A percentile compares a stretch with the other conserved stretches of the same genome.
These are phyloP conservation scores for Platyscapa corneri DNA, from an alignment of 1,140 invertebrate genomes.

Conservation along the genomic window DNA sequence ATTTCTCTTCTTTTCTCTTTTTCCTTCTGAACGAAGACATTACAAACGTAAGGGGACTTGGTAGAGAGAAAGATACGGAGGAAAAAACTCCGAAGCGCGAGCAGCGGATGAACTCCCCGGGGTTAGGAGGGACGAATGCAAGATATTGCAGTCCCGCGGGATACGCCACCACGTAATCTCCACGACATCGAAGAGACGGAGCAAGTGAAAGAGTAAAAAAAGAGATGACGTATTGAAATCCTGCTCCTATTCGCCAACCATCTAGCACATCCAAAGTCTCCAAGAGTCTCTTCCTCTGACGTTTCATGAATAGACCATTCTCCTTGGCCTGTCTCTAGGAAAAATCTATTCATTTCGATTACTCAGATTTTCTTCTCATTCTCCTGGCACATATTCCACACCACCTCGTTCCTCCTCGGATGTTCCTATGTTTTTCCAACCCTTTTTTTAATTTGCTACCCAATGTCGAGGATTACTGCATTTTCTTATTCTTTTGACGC, in stretches of 20 bases:
- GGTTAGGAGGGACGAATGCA: conserved; percentile 65
- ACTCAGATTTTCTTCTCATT: conserved; percentile 54
- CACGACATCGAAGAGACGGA: conserved; percentile 60
- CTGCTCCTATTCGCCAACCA: conserved; percentile 58
- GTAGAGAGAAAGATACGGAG: not conserved
- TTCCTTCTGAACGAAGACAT: conserved; percentile 42
- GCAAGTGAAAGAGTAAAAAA: not conserved
- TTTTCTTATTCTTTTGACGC: conserved; percentile 31
- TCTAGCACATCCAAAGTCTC: not conserved
- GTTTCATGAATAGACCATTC: conserved; percentile 68
- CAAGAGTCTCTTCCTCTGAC: conserved; percentile 14
- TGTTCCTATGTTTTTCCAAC: conserved; percentile 5
- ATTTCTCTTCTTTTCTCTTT: conserved; percentile 53
- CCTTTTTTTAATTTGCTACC: conserved; percentile 59
- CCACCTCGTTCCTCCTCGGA: conserved; percentile 31
- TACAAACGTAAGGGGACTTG: not conserved
- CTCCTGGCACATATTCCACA: not conserved
- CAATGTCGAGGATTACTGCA: conserved; percentile 38
- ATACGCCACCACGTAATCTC: conserved; percentile 72
- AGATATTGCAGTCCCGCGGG: conserved; percentile 75
- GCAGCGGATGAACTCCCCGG: conserved; percentile 33
- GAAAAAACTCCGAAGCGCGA: conserved; percentile 18
- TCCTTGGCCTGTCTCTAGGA: conserved; percentile 72
- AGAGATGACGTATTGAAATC: conserved; percentile 70
- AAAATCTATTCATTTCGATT: conserved; percentile 70